Evolutionary conservation across 2,113 vertebrate species (phyloP).

Genomic region (Pogonocichla stellata): DNA sequence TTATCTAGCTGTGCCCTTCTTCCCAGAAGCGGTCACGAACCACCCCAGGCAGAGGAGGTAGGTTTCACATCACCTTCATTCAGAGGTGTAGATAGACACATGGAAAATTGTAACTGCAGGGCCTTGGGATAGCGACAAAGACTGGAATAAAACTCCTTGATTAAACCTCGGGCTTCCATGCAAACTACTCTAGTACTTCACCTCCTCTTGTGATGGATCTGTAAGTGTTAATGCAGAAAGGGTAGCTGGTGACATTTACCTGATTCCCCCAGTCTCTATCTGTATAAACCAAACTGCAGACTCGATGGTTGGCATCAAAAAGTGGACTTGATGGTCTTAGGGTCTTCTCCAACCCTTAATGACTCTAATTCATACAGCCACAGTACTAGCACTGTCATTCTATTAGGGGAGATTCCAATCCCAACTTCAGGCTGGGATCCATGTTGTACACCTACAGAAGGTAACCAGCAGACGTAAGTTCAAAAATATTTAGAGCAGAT

Average conservation of each 20-base stretch:
- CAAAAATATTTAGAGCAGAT: background rate
- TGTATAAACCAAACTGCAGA: background rate
- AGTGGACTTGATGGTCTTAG: background rate
- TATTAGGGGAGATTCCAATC: background rate
- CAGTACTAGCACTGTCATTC: fast-evolving
- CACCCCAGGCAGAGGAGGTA: background rate
- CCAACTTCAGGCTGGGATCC: background rate
- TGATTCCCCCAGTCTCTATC: fast-evolving
- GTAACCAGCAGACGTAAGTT: background rate
- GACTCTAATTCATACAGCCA: background rate
- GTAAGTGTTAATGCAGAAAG: background rate
- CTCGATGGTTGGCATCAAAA: fast-evolving
- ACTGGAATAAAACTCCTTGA: background rate
- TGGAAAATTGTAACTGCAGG: background rate
- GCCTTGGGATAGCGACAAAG: fast-evolving
- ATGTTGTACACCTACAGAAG: background rate
- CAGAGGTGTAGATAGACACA: background rate
- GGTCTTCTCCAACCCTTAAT: background rate
- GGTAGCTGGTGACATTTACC: background rate
- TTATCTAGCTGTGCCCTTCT: fast-evolving
- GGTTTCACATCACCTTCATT: background rate
- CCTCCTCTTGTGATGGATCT: background rate
- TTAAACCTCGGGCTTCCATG: background rate
- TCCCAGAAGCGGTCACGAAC: background rate
- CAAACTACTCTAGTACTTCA: background rate